Evolutionary conservation across 2,797 vertebrate species (phyloP), one percentile per base, ranked within the genome.

Genomic region (Epinephelus coioides): DNA sequence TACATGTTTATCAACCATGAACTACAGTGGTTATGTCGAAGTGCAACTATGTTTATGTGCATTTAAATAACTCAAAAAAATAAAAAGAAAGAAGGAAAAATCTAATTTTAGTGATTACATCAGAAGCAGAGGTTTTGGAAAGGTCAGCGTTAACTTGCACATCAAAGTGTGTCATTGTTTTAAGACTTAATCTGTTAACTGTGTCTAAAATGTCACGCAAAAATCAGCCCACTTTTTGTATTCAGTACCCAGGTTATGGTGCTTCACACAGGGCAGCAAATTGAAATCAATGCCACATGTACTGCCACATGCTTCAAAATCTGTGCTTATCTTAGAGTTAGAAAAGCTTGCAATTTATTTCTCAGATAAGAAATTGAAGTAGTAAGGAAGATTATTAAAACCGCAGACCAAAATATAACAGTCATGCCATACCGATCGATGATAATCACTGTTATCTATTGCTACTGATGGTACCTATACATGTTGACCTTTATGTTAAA

Each of bases 271-370:
- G 43, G 21, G n/a, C 47, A 75, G 54, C 25, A 67, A 57, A 65
- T 6, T 57, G n/a, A 55, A 67, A 54, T 51, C n/a, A 65, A 18
- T 4, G 2, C 30, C 21, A 50, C 65, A 60, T 57, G 43, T 25
- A 51, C 21, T 62, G n/a, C 38, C 69, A 43, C 46, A 66, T 49
- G 72, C 55, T 40, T 63, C 2, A 14, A 53, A 25, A 69, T 30
- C 2, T 54, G 17, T n/a, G 50, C 38, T 83, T 18, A 65, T 76
- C 56, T 68, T 18, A 23, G 23, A 59, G 62, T 68, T 12, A 34
- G 34, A 73, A 54, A 43, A 71, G 54, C 50, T 75, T 70, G 40
- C 2, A 4, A 71, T 82, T 43, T 30, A 27, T 51, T 69, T 56
- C 68, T 21, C 2, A 72, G 69, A 77, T 72, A 73, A 49, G 19